Evolutionary conservation across 2,888 invertebrate species (phyloP).

Genomic region (Choreutis nemorana): DNA sequence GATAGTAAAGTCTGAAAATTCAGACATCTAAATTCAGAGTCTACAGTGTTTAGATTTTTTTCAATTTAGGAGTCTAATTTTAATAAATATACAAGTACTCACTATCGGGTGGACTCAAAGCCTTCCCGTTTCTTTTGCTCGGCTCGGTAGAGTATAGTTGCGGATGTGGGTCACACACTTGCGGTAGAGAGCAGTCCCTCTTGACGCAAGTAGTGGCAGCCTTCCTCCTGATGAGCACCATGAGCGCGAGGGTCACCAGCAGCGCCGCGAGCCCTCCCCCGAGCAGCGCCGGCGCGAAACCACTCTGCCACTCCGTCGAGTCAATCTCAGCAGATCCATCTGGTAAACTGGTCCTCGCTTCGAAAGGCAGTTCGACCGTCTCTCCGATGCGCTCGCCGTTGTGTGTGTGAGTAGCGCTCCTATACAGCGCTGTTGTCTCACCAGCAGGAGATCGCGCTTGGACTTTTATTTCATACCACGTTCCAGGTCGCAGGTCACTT

Average conservation of each 20-base stretch:
- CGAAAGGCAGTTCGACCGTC: constrained; percentile 23
- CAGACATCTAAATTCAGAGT: neutral
- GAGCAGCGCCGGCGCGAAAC: constrained; percentile 21
- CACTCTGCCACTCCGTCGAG: constrained; percentile 15
- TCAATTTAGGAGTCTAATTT: neutral
- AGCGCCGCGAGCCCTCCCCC: constrained; percentile 22
- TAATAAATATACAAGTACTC: constrained; percentile 2
- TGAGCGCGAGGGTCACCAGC: constrained; percentile 18
- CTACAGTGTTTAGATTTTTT: neutral
- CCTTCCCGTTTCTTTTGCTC: constrained; percentile 28
- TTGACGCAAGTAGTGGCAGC: constrained; percentile 7
- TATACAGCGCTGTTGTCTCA: constrained; percentile 59
- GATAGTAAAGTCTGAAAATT: neutral
- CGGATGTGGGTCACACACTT: constrained; percentile 16
- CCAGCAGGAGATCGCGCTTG: constrained; percentile 63
- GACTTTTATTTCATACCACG: constrained; percentile 68
- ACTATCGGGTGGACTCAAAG: constrained; percentile 29
- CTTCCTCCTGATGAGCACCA: constrained; percentile 9
- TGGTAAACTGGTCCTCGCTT: constrained; percentile 12
- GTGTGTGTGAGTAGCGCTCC: constrained; percentile 58
- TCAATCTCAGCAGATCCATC: constrained; percentile 11
- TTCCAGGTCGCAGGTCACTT: constrained; percentile 51
- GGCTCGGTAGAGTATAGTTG: constrained; percentile 35
- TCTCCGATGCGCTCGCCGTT: constrained; percentile 48
- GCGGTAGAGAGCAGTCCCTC: constrained; percentile 9